Evolutionary conservation across 2,113 vertebrate species (phyloP), one percentile per base, ranked within the genome.

Genomic region (Atrichornis clamosus): DNA sequence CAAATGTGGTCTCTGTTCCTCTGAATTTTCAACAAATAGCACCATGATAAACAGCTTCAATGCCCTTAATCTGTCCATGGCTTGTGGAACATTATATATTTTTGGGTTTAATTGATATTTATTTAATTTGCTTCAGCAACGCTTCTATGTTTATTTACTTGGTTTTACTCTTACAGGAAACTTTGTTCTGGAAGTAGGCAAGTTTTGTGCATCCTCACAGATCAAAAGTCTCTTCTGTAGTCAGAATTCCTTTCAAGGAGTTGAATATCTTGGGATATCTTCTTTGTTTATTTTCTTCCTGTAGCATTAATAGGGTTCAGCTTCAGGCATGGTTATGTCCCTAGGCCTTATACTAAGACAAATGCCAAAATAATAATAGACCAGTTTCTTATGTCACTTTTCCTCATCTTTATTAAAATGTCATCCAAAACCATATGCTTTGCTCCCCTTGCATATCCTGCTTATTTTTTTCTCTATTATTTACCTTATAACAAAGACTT

Each of bases 341-440:
- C 59, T 24, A 64, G 85, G 35, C 30, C 28, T 80, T 91, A 32
- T 56, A 23, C 46, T 68, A 95, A 94, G 17, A 78, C n/a, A 96
- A 90, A 84, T 59, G 9, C 27, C 22, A 88, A 68, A 77, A 88
- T 70, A 88, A 91, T 47, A 70, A 85, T 23, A 64, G 33, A 94
- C 76, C 3, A 22, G 2, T 16, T 78, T 93, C 53, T 86, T 50
- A 20, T 64, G 20, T 65, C 28, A 60, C 47, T 92, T 63, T 90
- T 76, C 69, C 42, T 91, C 63, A 27, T n/a, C 46, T 74, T 59
- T 93, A 65, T 92, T 72, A 86, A 72, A 96, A 96, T 75, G 21
- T 87, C 50, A 73, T 72, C 23, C 35, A 60, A 95, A 83, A 12
- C 56, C 73, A 65, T 28, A 80, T 46, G 13, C 27, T 93, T 83